Evolutionary conservation across 2,113 vertebrate species (phyloP), one percentile per base, ranked within the genome.

Genomic region (Embiotoca jacksoni): DNA sequence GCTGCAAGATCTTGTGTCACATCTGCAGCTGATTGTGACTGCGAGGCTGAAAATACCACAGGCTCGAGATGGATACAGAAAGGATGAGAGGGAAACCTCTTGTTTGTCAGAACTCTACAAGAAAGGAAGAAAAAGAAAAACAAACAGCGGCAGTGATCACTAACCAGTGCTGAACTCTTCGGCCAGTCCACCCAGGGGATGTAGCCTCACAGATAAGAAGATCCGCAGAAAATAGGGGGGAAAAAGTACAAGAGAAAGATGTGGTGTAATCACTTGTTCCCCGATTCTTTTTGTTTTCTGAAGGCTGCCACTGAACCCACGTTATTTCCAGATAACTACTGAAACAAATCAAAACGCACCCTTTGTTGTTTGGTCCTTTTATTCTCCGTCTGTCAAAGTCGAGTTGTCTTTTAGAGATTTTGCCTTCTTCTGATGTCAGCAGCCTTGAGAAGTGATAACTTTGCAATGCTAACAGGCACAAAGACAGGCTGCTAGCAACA

Each of bases 321-420:
- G 1, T 57, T 69, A 62, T 31, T 75, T 62, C 39, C 59, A 84
- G 33, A 69, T 69, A 49, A 64, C 52, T 57, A 54, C 52, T 55
- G 83, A 72, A 81, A 75, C 52, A 63, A 57, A 80, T 85, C 74
- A 69, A 71, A 86, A 66, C 1, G 1, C 11, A 65, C 53, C 16
- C 10, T 80, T 62, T 87, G 39, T 65, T 84, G 71, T 80, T 81
- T 35, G 31, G 13, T 56, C 35, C 70, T 69, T 65, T 84, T 52
- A 10, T 81, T 63, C 44, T 30, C 52, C 61, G 30, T 30, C 16
- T 65, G 63, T 84, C 66, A 81, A 70, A 74, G 64, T 31, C 0
- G 5, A 67, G 57, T 69, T 68, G 69, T 50, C 72, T 54, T 62
- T 80, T 52, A 72, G 57, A 62, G 47, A 82, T 68, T 76, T 63